Base-by-base conservation (phyloP, 2,113 vertebrate genomes). In the Anhinga rufa region DNA sequence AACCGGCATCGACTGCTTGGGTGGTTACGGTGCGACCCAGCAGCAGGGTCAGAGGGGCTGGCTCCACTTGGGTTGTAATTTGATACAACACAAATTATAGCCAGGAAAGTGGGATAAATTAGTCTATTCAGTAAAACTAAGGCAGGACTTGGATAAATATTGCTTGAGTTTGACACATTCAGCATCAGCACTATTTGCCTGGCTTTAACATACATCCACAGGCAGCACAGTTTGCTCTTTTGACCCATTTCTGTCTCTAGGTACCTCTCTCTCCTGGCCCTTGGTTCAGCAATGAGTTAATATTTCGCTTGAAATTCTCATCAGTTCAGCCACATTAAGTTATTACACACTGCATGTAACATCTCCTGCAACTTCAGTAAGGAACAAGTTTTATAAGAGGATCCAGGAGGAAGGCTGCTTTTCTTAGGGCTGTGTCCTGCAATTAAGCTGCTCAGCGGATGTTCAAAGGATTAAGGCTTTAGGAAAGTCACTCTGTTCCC, bases 41-140 rank as follows among this genome's bases (percentile, higher is more conserved):
- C 88, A 92, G 95, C 84, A 54, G 61, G 80, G 91, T 34, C 52
- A 79, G 88, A 94, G 86, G 40, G 31, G 62, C 84, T 95, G 93
- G 91, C 65, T 93, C 68, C 29, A 19, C 83, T 90, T 22, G 3
- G 62, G 79, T 38, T 82, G 76, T 75, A 79, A 93, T 95, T 96
- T 93, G 77, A 65, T 94, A 88, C 52, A 61, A 20, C 12, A 24
- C 20, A 74, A 93, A 90, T 83, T 82, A 90, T 69, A 79, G 68
- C 51, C 49, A 66, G 49, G 60, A 77, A 88, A 93, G 48, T 32
- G 57, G 84, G 38, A 78, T 38, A 86, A 93, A 92, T 82, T 48
- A 77, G 61, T 88, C 20, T 6, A 4, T 24, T 49, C 34, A n/a
- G 76, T 42, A 91, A 82, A 75, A 91, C 51, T 64, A 82, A 93